Evolutionary conservation across 2,797 vertebrate genomes (phyloP).

Genomic region (Sitta carolinensis): DNA sequence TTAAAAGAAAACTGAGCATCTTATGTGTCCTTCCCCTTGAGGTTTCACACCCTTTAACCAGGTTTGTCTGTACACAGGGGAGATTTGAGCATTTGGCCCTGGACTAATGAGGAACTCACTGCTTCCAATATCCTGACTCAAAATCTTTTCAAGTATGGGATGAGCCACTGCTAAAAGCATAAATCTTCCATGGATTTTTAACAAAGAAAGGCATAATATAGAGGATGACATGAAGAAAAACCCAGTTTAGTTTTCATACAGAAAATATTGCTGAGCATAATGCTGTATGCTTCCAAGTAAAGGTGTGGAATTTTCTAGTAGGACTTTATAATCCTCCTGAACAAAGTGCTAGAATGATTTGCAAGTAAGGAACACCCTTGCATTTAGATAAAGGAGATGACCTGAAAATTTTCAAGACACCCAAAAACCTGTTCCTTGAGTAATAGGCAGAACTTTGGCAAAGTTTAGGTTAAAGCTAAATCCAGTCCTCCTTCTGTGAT

Average conservation of each 20-base stretch:
- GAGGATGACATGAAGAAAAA: background rate
- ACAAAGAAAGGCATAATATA: background rate
- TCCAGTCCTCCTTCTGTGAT: background rate
- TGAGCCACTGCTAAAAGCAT: background rate
- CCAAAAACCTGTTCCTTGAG: background rate
- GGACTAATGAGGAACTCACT: background rate
- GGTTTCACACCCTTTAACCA: slow-evolving; percentile 36
- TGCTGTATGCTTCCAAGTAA: background rate
- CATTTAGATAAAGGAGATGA: background rate
- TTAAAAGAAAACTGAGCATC: slow-evolving; percentile 48
- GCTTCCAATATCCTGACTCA: background rate
- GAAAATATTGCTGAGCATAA: background rate
- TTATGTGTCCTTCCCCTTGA: slow-evolving; percentile 52
- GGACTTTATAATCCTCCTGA: background rate
- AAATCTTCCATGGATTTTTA: background rate
- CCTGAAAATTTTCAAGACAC: background rate
- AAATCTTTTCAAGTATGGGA: background rate
- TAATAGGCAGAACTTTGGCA: background rate
- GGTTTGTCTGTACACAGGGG: background rate
- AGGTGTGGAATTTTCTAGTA: background rate
- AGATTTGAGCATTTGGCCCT: slow-evolving; percentile 17
- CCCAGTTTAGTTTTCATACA: background rate
- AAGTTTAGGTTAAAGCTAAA: background rate
- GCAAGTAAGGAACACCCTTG: background rate
- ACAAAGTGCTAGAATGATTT: slow-evolving; percentile 8